A percentile compares a stretch with the other conserved stretches of the same genome.
Evolutionary conservation across 2,113 vertebrate genomes (phyloP).

Genomic region (Sminthopsis crassicaudata): DNA sequence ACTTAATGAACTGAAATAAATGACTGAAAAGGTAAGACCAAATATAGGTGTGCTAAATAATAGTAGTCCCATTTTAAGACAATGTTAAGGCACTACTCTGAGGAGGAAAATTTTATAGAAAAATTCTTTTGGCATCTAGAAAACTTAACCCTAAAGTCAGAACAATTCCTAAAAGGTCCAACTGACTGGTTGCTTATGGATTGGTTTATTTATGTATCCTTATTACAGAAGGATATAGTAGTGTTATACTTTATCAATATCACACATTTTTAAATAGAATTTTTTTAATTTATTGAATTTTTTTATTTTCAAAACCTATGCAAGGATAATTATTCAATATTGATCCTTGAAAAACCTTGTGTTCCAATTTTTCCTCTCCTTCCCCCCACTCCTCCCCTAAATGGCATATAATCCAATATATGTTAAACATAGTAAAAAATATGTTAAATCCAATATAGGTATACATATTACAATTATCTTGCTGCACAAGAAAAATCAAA

Average conservation of each 20-base stretch:
- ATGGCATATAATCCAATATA: too few relatives aligned
- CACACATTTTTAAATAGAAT: not conserved
- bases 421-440: too few relatives aligned
- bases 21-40: not conserved
- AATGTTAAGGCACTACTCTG: constrained; percentile 3
- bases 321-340: too few relatives aligned
- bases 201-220: not conserved
- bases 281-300: too few relatives aligned
- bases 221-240: not conserved
- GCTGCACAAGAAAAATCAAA: too few relatives aligned
- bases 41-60: constrained; percentile 10
- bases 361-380: too few relatives aligned
- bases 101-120: not conserved
- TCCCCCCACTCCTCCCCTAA: too few relatives aligned
- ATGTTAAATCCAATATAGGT: too few relatives aligned
- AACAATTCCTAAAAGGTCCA: constrained; percentile 13
- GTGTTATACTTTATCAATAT: not conserved
- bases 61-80: not conserved
- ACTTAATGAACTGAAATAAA: constrained; percentile 39
- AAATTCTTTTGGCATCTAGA: constrained; percentile 35
- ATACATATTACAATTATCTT: too few relatives aligned
- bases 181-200: not conserved
- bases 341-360: too few relatives aligned
- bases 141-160: constrained; percentile 6
- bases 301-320: too few relatives aligned